Base-by-base conservation (phyloP, 2,888 invertebrate species). In the Galerucella pusilla region DNA sequence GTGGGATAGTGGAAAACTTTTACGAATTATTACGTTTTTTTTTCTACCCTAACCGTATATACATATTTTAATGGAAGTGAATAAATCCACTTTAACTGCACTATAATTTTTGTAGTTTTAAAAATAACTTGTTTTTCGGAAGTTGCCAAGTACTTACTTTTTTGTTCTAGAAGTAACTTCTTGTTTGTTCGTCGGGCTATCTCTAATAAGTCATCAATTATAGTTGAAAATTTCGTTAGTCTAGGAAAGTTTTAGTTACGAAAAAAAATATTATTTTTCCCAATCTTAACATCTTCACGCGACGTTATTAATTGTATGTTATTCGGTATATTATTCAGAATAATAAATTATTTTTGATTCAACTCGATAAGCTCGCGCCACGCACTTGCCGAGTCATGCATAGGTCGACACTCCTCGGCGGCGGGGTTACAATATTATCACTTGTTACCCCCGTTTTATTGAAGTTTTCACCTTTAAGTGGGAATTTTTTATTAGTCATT, bases 211-310 rank as follows among this genome's bases (percentile, higher is more conserved):
- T 35, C 35, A 35, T 35, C 35, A 35, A 35, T 35, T 35, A 35
- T 35, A 35, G 35, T 35, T 35, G n/a, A 35, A 35, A 35, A 35
- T 35, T 35, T 35, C 35, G 35, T 35, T 35, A 35, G 35, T 35
- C 35, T 35, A 7, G 35, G 35, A 35, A 35, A 35, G 35, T 35
- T 35, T 35, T 35, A 6, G 7, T 0, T 5, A 35, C 2, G 5
- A 35, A 35, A 35, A 67, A 46, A 68, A 73, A 73, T 61, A 67
- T 68, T 49, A 68, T 68, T 73, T 73, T 52, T 49, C 52, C 46
- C 46, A 67, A 60, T 61, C 52, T 60, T 67, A 54, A 74, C 79
- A 80, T 80, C 68, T 68, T 68, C 68, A 68, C 68, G 68, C 68
- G 68, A 68, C 60, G 16, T 60, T 68, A 68, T 68, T 68, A 68